Evolutionary conservation across 2,888 invertebrate species (phyloP), one percentile per base, ranked within the genome.

Genomic region (Brachyopa scutellaris): DNA sequence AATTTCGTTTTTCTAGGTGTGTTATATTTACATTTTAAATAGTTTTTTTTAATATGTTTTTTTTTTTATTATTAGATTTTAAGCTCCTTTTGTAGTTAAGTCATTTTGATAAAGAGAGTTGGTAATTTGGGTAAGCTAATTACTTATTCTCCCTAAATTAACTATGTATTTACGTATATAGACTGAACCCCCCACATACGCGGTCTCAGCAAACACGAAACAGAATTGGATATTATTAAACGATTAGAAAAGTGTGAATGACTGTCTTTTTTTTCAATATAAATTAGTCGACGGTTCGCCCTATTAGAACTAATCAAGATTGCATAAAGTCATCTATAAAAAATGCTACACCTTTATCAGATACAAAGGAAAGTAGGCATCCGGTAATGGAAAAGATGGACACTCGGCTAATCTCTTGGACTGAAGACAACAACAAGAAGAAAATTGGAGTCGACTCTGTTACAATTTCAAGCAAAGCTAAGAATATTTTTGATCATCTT

Each of bases 11-110:
- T n/a, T n/a, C n/a, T n/a, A n/a, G n/a, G n/a, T n/a, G n/a, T n/a
- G n/a, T n/a, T n/a, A n/a, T 76, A 76, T 76, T 76, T 76, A 66
- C 66, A 74, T 19, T 59, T 17, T 15, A 55, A 23, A 15, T 31
- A 64, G 21, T 64, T 55, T 64, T n/a, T 33, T 47, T n/a, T 29
- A 31, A 42, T 17, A 47, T 2, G n/a, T 21, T 8, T 40, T 40
- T 7, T 9, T 19, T 17, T 42, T 15, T 11, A 8, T 42, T 4
- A 42, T 40, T 11, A 4, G 21, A 38, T 47, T 36, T 5, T 49
- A 64, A 64, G 45, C 64, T 51, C 45, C 11, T 40, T 47, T 2
- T 6, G 36, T n/a, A 49, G 9, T 36, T 19, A n/a, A 31, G 5
- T 61, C 13, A 2, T 61, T 5, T 38, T 38, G 8, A 38, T n/a